A percentile compares a stretch with the other conserved stretches of the same genome.
These are phyloP conservation scores for Menura novaehollandiae DNA, from an alignment of 2,113 vertebrate genomes.

Conservation along the genomic window DNA sequence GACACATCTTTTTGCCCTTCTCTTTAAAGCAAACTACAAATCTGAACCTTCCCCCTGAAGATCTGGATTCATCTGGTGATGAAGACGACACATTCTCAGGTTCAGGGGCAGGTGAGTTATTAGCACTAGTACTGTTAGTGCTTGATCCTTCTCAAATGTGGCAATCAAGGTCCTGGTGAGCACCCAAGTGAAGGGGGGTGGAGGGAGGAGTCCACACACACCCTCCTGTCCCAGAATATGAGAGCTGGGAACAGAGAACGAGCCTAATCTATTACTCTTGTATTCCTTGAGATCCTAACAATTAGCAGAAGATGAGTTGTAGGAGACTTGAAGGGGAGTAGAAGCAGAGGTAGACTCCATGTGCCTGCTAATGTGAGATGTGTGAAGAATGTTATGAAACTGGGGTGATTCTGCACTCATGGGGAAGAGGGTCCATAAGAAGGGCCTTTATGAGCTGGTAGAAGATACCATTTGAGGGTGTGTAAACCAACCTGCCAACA, in stretches of 20 bases:
- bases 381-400: neutral
- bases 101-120: slow-evolving; percentile 72
- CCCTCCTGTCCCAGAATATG: neutral
- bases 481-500: neutral
- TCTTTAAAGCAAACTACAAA: slow-evolving; percentile 66
- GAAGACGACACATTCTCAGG: slow-evolving; percentile 71
- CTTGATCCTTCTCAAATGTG: neutral
- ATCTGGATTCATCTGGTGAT: slow-evolving; percentile 78
- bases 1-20: neutral
- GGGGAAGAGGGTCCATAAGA: neutral
- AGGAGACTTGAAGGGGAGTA: neutral
- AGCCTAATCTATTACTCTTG: neutral
- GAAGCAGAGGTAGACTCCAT: neutral
- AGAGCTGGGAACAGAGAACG: neutral
- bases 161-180: neutral
- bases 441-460: neutral
- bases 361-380: neutral
- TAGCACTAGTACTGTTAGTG: neutral
- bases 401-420: neutral
- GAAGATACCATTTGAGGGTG: neutral
- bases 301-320: neutral
- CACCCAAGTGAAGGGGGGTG: neutral
- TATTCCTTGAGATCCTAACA: neutral
- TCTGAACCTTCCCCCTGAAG: slow-evolving; percentile 66
- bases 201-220: neutral